phyloP scores from a whole-genome alignment of 1,140 invertebrate genomes.

The Neelides sp. region DNA sequence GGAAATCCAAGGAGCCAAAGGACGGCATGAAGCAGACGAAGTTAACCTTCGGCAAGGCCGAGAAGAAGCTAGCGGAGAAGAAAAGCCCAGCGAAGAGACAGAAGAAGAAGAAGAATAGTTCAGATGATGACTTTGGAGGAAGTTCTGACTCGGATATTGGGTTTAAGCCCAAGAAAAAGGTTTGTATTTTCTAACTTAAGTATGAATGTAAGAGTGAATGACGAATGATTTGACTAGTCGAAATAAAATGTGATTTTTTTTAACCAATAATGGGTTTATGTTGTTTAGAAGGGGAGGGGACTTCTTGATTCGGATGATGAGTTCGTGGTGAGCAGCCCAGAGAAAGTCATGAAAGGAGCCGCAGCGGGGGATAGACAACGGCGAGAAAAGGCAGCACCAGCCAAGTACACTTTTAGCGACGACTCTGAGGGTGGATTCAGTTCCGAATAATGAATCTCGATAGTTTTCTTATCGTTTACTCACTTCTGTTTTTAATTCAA shows the following conservation, averaged over 20 bases:
- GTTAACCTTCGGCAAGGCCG: not conserved
- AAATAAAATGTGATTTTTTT: slow-evolving; percentile 21
- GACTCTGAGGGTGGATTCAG: no score
- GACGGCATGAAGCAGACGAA: slow-evolving; percentile 2
- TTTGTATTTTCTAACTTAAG: no score
- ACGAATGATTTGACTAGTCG: no score
- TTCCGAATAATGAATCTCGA: no score
- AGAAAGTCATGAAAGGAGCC: slow-evolving; percentile 15
- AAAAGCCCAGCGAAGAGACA: slow-evolving; percentile 10
- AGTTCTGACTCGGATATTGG: not conserved
- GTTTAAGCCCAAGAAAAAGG: no score
- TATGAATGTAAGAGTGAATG: no score
- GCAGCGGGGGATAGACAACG: slow-evolving; percentile 15
- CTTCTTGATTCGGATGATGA: slow-evolving; percentile 12
- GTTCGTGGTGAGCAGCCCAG: slow-evolving; percentile 9
- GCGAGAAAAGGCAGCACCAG: slow-evolving; percentile 10
- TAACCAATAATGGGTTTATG: slow-evolving; percentile 20
- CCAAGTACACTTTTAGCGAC: slow-evolving; percentile 6
- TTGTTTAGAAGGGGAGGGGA: not conserved
- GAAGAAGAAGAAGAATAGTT: slow-evolving; percentile 6
- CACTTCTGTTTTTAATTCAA: no score
- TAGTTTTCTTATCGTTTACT: no score
- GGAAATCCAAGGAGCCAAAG: not conserved
- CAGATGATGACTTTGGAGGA: not conserved
- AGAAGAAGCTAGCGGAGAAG: slow-evolving; percentile 21